These are phyloP conservation scores for Thecophora atra DNA, from an alignment of 2,888 invertebrate genomes.

Conservation along the genomic window DNA sequence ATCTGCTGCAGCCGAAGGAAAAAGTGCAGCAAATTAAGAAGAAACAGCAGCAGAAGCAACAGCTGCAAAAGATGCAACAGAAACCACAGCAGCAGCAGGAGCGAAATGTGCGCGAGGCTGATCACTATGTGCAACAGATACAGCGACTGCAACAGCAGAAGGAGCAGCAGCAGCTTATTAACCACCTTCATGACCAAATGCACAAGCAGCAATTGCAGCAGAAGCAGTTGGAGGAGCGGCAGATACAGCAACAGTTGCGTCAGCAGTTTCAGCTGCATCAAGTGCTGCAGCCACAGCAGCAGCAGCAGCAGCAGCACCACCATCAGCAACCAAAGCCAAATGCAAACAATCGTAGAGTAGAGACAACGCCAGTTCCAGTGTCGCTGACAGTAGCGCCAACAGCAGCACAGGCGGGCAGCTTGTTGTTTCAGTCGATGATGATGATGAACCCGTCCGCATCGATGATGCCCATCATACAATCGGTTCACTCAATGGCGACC, in stretches of 20 bases:
- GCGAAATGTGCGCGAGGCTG: neutral
- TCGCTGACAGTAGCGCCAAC: slow-evolving; percentile 41
- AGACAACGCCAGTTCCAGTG: slow-evolving; percentile 41
- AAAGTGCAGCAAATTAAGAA: neutral
- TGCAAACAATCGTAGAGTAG: slow-evolving; percentile 43
- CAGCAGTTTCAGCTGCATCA: neutral
- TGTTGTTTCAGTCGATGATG: slow-evolving; percentile 20
- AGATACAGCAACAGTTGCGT: neutral
- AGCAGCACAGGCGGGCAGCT: slow-evolving; percentile 7
- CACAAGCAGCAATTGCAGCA: neutral
- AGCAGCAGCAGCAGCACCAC: slow-evolving; percentile 15
- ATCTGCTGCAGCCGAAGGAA: neutral
- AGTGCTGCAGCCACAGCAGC: neutral
- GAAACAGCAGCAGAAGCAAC: neutral
- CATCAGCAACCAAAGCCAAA: slow-evolving; percentile 21
- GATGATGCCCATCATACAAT: slow-evolving; percentile 44
- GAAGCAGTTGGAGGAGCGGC: neutral
- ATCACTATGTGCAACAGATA: neutral
- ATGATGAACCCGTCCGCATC: neutral
- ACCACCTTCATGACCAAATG: neutral
- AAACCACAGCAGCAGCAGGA: neutral
- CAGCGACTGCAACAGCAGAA: neutral
- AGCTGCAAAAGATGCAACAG: neutral
- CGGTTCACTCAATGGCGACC: slow-evolving; percentile 47
- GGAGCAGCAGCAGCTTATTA: neutral